Percentiles rank a stretch among this genome's conserved stretches.
Evolutionary conservation across 2,797 vertebrate genomes (phyloP).

Genomic region (Petrocephalus schoutedeni): DNA sequence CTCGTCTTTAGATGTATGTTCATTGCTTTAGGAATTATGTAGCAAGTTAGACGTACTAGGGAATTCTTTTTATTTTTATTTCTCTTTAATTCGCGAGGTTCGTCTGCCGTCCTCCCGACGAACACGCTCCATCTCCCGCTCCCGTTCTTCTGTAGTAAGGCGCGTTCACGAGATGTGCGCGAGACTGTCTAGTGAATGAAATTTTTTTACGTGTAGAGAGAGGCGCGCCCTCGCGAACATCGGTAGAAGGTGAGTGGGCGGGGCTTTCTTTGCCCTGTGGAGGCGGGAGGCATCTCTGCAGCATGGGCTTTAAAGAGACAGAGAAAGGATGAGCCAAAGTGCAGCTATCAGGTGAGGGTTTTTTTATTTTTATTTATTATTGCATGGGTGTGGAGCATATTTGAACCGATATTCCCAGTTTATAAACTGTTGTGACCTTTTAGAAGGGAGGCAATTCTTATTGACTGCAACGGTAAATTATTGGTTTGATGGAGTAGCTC

Average conservation of each 20-base stretch:
- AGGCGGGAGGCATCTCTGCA: slow-evolving; percentile 18
- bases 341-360: neutral
- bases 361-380: neutral
- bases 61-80: neutral
- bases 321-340: neutral
- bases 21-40: neutral
- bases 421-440: neutral
- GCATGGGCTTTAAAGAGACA: slow-evolving; percentile 26
- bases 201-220: slow-evolving; percentile 34
- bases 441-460: neutral
- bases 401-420: neutral
- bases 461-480: neutral
- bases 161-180: slow-evolving; percentile 33
- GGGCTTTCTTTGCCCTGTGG: slow-evolving; percentile 39
- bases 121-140: neutral
- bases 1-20: neutral
- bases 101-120: neutral
- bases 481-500: neutral
- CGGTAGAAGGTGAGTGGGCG: slow-evolving; percentile 35
- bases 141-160: slow-evolving; percentile 37
- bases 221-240: slow-evolving; percentile 30
- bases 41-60: neutral
- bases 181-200: slow-evolving; percentile 50
- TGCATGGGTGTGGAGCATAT: neutral
- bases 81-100: neutral